Evolutionary conservation across 2,888 invertebrate species (phyloP).

Genomic region (Callinectes sapidus): DNA sequence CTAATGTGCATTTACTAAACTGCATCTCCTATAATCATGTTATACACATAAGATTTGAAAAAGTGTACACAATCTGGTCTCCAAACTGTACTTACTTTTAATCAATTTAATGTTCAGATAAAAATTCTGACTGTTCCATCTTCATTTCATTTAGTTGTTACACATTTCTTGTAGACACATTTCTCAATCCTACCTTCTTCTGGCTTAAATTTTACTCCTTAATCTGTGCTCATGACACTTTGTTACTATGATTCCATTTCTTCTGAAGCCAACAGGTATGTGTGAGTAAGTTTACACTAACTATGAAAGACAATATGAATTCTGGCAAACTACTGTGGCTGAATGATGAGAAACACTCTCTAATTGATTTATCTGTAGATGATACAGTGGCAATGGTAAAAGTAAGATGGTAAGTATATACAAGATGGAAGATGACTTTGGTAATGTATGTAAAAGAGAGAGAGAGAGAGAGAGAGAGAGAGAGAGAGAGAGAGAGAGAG

Average conservation of each 20-base stretch:
- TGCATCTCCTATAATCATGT: background rate
- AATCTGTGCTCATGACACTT: background rate
- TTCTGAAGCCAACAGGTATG: background rate
- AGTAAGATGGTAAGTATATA: conserved; percentile 11
- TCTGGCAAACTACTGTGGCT: background rate
- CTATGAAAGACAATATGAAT: background rate
- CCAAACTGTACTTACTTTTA: background rate
- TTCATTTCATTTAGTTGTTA: background rate
- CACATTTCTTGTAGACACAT: background rate
- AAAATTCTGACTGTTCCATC: background rate
- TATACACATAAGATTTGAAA: background rate
- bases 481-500: too few species aligned
- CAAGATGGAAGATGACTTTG: background rate
- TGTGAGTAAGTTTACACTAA: background rate
- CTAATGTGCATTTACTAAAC: background rate
- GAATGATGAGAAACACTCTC: too few species aligned
- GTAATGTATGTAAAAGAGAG: too few species aligned
- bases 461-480: too few species aligned
- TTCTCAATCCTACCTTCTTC: background rate
- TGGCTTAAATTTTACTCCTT: background rate
- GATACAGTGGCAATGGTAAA: too few species aligned
- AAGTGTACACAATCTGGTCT: background rate
- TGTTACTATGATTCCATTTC: background rate
- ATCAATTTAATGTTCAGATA: background rate
- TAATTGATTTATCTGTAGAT: too few species aligned